phyloP scores from a whole-genome alignment of 2,797 vertebrate species.

The Gephyroberyx darwinii region DNA sequence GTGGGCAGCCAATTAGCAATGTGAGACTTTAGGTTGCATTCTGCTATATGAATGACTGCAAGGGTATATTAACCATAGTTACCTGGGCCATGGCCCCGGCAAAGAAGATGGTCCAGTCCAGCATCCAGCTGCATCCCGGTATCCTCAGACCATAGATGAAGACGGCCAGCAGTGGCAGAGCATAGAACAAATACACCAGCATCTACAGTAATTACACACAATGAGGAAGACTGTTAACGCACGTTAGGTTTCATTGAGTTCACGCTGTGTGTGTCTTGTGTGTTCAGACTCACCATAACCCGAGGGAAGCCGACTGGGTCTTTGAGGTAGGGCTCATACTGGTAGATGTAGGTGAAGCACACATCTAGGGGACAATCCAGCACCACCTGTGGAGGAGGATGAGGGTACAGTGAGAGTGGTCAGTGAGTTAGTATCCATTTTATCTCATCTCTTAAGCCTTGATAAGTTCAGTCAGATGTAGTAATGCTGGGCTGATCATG shows the following conservation, averaged over 20 bases:
- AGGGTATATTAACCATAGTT: constrained; percentile 17
- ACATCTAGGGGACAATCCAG: constrained; percentile 89
- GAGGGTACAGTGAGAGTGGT: background rate
- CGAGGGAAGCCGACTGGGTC: constrained; percentile 91
- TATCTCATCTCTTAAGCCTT: background rate
- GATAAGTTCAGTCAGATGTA: background rate
- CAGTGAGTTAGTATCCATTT: background rate
- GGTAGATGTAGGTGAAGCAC: constrained; percentile 92
- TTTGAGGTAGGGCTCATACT: constrained; percentile 93
- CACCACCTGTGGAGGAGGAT: constrained; percentile 81
- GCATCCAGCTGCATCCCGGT: constrained; percentile 92
- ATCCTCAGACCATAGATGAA: constrained; percentile 82
- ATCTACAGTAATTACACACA: constrained; percentile 78
- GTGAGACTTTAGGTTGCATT: constrained; percentile 6
- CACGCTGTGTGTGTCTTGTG: too few relatives aligned
- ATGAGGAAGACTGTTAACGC: background rate
- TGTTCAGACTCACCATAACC: constrained; percentile 84
- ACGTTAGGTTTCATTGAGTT: background rate
- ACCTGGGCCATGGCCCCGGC: constrained; percentile 93
- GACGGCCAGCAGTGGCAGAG: constrained; percentile 84
- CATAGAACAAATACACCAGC: constrained; percentile 90
- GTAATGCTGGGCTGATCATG: background rate
- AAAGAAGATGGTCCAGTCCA: constrained; percentile 89
- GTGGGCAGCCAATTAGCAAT: constrained; percentile 15
- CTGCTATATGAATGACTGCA: constrained; percentile 3